A percentile compares a stretch with the other conserved stretches of the same genome.
These are phyloP conservation scores for Thaumetopoea pityocampa DNA, from an alignment of 1,140 invertebrate species.

Conservation along the genomic window DNA sequence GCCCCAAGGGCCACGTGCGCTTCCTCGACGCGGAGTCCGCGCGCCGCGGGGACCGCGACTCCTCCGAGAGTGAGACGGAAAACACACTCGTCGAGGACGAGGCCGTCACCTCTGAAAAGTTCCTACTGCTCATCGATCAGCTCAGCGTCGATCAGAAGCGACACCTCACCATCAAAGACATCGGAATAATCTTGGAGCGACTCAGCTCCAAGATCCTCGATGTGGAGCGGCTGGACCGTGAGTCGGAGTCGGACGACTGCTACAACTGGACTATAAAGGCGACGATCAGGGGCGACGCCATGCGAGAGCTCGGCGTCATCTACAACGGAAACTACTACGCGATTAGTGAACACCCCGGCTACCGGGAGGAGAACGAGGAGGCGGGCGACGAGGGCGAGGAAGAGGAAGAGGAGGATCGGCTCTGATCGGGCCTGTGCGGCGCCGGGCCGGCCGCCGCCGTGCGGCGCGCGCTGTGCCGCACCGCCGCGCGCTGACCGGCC, in stretches of 20 bases:
- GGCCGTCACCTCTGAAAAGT: conserved; percentile 91
- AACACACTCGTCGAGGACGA: conserved; percentile 94
- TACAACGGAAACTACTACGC: conserved; percentile 97
- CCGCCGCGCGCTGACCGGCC: conserved; percentile 56
- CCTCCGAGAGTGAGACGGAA: conserved; percentile 93
- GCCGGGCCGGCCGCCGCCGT: conserved; percentile 69
- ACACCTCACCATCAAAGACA: conserved; percentile 94
- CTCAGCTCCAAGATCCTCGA: conserved; percentile 95
- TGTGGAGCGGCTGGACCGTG: conserved; percentile 92
- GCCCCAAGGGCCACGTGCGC: conserved; percentile 81
- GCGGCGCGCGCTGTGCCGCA: conserved; percentile 60
- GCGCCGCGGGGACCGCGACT: conserved; percentile 83
- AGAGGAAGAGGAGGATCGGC: conserved; percentile 86
- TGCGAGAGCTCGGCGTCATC: conserved; percentile 93
- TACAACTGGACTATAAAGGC: conserved; percentile 97
- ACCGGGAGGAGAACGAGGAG: conserved; percentile 91
- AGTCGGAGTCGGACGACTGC: conserved; percentile 93
- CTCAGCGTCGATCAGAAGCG: conserved; percentile 93
- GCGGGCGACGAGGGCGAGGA: conserved; percentile 87
- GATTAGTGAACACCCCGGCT: conserved; percentile 94
- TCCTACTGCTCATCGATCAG: conserved; percentile 94
- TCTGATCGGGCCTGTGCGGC: conserved; percentile 79
- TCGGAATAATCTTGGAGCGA: conserved; percentile 94
- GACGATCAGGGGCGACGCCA: conserved; percentile 91
- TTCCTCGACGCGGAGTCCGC: conserved; percentile 84